Evolutionary conservation across 2,113 vertebrate species (phyloP).

Genomic region (Albula glossodonta): DNA sequence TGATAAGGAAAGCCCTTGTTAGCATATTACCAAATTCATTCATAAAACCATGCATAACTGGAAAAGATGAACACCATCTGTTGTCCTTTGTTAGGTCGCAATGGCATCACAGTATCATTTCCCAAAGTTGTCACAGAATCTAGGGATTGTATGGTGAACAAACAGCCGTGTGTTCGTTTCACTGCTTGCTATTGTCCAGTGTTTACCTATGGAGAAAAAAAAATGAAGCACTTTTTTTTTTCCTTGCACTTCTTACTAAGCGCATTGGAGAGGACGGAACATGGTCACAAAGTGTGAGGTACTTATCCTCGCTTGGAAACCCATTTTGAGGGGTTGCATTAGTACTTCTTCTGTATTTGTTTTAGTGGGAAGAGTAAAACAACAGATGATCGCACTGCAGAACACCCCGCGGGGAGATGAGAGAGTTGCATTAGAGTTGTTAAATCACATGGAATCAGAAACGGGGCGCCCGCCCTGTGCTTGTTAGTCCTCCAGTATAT

Average conservation of each 20-base stretch:
- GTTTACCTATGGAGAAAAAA: background rate
- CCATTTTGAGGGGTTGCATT: background rate
- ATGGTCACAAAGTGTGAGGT: background rate
- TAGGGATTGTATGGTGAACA: background rate
- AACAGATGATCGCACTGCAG: background rate
- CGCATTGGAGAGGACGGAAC: background rate
- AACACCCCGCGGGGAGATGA: background rate
- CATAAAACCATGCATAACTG: too few species aligned
- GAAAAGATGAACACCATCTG: background rate
- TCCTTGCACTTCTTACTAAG: background rate
- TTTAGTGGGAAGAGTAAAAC: constrained; percentile 3
- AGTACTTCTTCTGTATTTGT: background rate
- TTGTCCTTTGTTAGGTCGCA: background rate
- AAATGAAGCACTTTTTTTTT: background rate
- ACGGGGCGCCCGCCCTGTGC: background rate
- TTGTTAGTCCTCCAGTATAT: background rate
- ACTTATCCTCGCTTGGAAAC: background rate
- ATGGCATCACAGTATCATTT: background rate
- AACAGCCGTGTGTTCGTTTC: background rate
- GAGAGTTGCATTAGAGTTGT: background rate
- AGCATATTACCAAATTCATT: too few species aligned
- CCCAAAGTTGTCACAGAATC: too few species aligned
- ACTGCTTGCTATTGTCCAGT: background rate
- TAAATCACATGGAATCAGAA: background rate
- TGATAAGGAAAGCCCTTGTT: too few species aligned